Base-by-base conservation (phyloP, 2,113 vertebrate genomes). In the Nothobranchius furzeri region DNA sequence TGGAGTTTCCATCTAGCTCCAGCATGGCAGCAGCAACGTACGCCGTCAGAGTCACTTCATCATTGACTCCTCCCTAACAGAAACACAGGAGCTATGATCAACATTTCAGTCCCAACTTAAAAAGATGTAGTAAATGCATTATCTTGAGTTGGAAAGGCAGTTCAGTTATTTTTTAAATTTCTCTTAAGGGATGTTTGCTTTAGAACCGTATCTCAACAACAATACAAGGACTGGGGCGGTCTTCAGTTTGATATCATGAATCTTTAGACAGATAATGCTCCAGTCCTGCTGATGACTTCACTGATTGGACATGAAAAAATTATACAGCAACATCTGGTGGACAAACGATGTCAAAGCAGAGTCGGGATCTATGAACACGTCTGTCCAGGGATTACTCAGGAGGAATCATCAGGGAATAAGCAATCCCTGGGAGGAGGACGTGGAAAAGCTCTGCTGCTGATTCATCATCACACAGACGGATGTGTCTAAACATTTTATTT, bases 11-110 rank as follows among this genome's bases (percentile, higher is more conserved):
- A 4, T 91, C 90, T 68, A 93, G 88, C 78, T 96, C 95, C 82
- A 96, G 80, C 78, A 95, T 79, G 0, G 94, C 95, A 2, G 95
- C 90, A 0, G 91, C 88, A 81, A 95, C 89, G 76, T 95, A 96
- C 0, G 94, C 94, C 0, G 92, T 93, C 63, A 96, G 88, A 1
- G 95, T 94, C 36, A 92, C 54, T 11, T 95, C 92, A 17, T 95
- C 94, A 43, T 92, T 94, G 55, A 96, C 88, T n/a, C 94, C 95
- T 40, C 95, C 94, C 95, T 97, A 73, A 67, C 30, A 63, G 5
- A 9, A 20, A 30, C 10, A 6, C 43, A 45, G 11, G 6, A 45
- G 43, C 9, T 30, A 3, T 30, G 30, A 30, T 30, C 30, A 30
- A 30, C 30, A 30, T 30, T 30, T 30, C 30, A 30, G 30, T 30